Evolutionary conservation across 1,140 invertebrate species (phyloP).

Genomic region (Drosophila nikananu): DNA sequence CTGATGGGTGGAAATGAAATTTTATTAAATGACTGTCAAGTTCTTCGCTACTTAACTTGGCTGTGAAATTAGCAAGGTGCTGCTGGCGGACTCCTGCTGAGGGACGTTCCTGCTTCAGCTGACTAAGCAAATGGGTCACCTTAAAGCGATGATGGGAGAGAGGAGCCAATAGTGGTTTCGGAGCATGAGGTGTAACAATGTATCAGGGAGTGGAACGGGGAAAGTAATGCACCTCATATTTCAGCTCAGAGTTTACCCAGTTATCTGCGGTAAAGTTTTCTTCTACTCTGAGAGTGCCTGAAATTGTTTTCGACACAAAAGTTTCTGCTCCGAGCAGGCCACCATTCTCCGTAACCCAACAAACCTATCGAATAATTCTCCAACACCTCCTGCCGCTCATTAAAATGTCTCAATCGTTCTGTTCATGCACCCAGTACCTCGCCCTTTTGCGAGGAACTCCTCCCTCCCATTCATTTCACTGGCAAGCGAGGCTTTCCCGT

Average conservation of each 20-base stretch:
- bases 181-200: constrained; percentile 9
- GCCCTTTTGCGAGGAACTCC: constrained; percentile 5
- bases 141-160: constrained; percentile 18
- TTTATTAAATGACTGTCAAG: constrained; percentile 77
- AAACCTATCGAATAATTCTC: constrained; percentile 6
- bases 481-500: constrained; percentile 62
- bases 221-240: constrained; percentile 28
- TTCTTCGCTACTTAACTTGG: constrained; percentile 53
- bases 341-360: not conserved
- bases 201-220: not conserved
- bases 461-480: constrained; percentile 41
- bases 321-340: not conserved
- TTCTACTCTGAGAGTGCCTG: constrained; percentile 4
- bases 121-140: constrained; percentile 31
- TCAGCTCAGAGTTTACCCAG: constrained; percentile 14
- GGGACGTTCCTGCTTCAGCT: constrained; percentile 13
- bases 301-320: constrained; percentile 27
- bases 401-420: constrained; percentile 77
- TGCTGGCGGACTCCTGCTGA: constrained; percentile 4
- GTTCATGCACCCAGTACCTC: constrained; percentile 69
- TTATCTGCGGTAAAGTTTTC: constrained; percentile 23
- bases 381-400: constrained; percentile 48
- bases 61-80: constrained; percentile 53
- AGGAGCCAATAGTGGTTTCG: not conserved
- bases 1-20: constrained; percentile 66